Conservation (phyloP, 2,113 vertebrate genomes). For the Columba livia region DNA sequence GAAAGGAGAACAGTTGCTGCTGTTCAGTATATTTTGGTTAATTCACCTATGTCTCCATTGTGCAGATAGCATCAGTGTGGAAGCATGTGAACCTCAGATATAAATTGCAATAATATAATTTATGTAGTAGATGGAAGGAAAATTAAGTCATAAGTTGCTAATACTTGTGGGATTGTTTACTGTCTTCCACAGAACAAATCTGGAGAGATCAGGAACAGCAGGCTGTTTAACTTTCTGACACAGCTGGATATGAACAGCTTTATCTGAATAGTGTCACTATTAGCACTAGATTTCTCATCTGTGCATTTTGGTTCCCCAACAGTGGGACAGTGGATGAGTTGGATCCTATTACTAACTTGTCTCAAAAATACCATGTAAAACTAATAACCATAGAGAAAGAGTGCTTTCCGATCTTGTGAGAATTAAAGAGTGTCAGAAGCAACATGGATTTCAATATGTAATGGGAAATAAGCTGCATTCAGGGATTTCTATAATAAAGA, state of each 20-base stretch:
- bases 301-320: neutral
- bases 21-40: neutral
- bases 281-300: neutral
- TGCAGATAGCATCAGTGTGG: neutral
- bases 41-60: neutral
- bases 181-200: neutral
- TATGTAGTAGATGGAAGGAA: neutral
- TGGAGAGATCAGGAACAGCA: neutral
- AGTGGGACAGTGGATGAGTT: neutral
- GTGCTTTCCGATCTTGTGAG: neutral
- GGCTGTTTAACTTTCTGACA: neutral
- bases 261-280: neutral
- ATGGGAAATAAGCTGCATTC: neutral
- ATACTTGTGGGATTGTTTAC: neutral
- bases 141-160: neutral
- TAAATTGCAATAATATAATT: neutral
- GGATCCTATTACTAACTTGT: neutral
- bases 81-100: neutral
- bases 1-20: neutral
- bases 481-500: slow-evolving; percentile 2
- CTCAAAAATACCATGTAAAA: slow-evolving; percentile 5
- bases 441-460: neutral
- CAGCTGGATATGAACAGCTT: neutral
- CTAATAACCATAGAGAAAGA: neutral
- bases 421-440: neutral